Evolutionary conservation across 2,797 vertebrate genomes (phyloP), one percentile per base, ranked within the genome.

Genomic region (Lacerta agilis): DNA sequence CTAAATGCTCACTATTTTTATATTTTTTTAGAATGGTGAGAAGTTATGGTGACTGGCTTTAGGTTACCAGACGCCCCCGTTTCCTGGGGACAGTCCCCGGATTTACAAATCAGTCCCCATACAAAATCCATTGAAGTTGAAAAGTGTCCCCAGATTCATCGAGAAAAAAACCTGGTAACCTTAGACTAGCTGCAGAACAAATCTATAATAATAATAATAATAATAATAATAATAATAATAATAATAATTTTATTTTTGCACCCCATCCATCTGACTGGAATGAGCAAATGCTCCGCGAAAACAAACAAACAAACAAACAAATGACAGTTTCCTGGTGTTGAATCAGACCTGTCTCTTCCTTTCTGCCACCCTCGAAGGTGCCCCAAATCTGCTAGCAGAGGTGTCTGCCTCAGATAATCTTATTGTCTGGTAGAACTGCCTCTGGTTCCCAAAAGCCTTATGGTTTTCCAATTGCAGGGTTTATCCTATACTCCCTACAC

Each of bases 1-100:
- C 0, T 0, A 0, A 55, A 20, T 6, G 0, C 0, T 75, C 87
- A 20, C 5, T 23, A 29, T 4, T 18, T 79, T 4, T 11, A 36
- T 79, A 4, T 11, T 36, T 49, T 45, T n/a, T 25, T 7, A 58
- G 49, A 49, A 0, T 43, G 8, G 15, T 20, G 17, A 29, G 2
- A 18, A 29, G 17, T 45, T 45, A 29, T 29, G 20, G 18, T 69
- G 3, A 61, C 55, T 83, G 15, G 49, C 49, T 55, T 41, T 41
- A 41, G 38, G 38, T 41, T 41, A 41, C 38, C 38, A 41, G 38
- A 41, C 5, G 38, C 38, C 38, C 38, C 38, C 4, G 38, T 41
- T 41, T 41, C 38, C 38, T 5, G 4, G 38, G 38, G 38, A 41
- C 38, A 41, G 38, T 41, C 38, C 38, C 38, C 38, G 3, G 38